Conservation (phyloP, 2,797 vertebrate species). For the Threskiornis aethiopicus region DNA sequence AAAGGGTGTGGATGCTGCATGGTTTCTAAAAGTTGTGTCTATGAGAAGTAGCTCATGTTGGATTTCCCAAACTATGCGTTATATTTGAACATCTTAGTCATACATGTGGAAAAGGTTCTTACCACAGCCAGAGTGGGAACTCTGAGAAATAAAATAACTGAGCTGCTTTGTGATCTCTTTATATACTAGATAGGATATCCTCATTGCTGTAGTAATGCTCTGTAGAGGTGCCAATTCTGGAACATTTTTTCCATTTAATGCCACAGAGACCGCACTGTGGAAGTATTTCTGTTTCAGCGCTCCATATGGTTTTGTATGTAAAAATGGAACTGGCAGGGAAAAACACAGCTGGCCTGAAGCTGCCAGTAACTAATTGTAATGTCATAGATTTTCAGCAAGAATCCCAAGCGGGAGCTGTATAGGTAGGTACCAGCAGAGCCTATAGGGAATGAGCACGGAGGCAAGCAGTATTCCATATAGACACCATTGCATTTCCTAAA, state of each 20-base stretch:
- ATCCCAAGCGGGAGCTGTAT: neutral
- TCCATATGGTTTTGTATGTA: neutral
- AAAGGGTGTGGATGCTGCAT: neutral
- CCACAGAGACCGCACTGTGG: neutral
- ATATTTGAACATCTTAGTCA: neutral
- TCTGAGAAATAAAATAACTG: neutral
- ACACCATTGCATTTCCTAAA: neutral
- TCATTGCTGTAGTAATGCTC: neutral
- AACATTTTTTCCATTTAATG: slow-evolving; percentile 30
- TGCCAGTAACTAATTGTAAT: slow-evolving; percentile 26
- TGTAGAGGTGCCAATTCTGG: slow-evolving; percentile 9
- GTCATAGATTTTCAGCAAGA: neutral
- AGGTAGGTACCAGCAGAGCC: neutral
- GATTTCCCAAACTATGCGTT: neutral
- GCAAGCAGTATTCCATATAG: neutral
- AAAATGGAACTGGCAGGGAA: slow-evolving; percentile 27
- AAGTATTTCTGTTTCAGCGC: neutral
- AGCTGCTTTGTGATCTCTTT: neutral
- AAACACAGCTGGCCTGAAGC: slow-evolving; percentile 2
- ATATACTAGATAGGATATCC: neutral
- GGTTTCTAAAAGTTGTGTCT: neutral
- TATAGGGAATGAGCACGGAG: neutral
- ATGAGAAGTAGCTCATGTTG: neutral
- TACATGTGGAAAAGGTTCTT: neutral
- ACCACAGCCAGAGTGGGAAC: neutral